These are phyloP conservation scores for Pelodytes ibericus DNA, from an alignment of 2,797 vertebrate genomes.

Conservation along the genomic window DNA sequence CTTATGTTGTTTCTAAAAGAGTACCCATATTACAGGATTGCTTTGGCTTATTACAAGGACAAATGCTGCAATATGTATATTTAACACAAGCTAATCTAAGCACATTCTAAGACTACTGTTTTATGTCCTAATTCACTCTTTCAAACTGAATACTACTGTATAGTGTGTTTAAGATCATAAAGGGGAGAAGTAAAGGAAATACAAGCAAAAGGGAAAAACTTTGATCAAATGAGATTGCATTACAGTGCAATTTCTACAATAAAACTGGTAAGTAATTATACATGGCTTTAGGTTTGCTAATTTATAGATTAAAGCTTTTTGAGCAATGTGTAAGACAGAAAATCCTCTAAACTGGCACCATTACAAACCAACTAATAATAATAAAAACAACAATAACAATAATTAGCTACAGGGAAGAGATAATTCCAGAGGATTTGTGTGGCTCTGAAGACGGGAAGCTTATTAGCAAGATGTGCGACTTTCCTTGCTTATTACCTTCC, in stretches of 20 bases:
- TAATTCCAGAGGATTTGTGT: constrained; percentile 48
- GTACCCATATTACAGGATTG: too few relatives aligned
- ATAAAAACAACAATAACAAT: constrained; percentile 48
- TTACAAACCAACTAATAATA: constrained; percentile 42
- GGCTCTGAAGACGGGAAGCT: constrained; percentile 16
- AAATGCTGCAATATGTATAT: too few relatives aligned
- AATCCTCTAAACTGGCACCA: constrained; percentile 42
- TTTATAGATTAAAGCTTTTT: constrained; percentile 45
- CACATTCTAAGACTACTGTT: too few relatives aligned
- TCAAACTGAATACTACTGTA: too few relatives aligned
- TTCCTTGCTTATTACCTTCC: constrained; percentile 24
- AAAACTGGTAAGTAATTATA: constrained; percentile 43
- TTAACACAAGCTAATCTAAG: too few relatives aligned
- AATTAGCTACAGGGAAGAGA: constrained; percentile 49
- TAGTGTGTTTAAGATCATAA: too few relatives aligned
- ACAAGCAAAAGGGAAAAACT: too few relatives aligned
- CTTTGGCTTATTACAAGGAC: too few relatives aligned
- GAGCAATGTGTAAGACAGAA: constrained; percentile 25
- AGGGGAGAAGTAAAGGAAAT: too few relatives aligned
- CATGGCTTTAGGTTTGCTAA: constrained; percentile 24
- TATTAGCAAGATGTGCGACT: constrained; percentile 33
- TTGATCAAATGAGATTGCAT: too few relatives aligned
- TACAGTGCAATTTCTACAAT: constrained; percentile 17
- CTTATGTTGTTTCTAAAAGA: too few relatives aligned
- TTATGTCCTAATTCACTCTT: too few relatives aligned